phyloP scores from a whole-genome alignment of 2,113 vertebrate species.

The Thryonomys swinderianus region DNA sequence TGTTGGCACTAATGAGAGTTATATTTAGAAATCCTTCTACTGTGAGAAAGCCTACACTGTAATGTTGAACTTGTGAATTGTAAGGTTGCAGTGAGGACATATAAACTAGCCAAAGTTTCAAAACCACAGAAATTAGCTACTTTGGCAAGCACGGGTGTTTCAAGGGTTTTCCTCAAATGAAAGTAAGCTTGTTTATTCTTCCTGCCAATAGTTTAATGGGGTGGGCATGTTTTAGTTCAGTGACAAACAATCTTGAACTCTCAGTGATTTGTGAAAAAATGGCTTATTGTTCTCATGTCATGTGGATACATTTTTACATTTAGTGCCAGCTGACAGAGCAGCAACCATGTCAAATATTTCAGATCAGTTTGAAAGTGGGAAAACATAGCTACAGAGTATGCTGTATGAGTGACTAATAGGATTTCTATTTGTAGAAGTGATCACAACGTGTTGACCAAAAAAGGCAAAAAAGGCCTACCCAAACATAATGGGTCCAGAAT shows the following conservation, averaged over 20 bases:
- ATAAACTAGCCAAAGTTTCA: constrained; percentile 59
- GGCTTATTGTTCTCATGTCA: neutral
- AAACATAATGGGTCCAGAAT: neutral
- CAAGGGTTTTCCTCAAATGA: constrained; percentile 19
- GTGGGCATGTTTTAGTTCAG: neutral
- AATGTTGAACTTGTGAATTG: constrained; percentile 67
- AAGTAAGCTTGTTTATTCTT: constrained; percentile 51
- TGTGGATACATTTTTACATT: neutral
- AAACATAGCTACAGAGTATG: neutral
- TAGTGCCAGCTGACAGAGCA: neutral
- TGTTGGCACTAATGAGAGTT: constrained; percentile 75
- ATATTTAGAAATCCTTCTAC: constrained; percentile 77
- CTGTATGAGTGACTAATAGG: neutral
- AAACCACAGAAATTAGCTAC: constrained; percentile 52
- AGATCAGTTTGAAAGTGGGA: neutral
- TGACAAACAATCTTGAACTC: constrained; percentile 28
- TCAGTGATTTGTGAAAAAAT: constrained; percentile 8
- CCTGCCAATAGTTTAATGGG: constrained; percentile 19
- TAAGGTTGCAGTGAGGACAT: constrained; percentile 71
- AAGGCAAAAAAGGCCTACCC: neutral
- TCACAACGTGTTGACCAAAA: neutral
- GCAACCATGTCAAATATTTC: neutral
- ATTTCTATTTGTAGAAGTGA: neutral
- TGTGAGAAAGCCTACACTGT: constrained; percentile 38
- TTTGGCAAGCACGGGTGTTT: constrained; percentile 29